Conservation (phyloP, 2,888 invertebrate genomes). For the Eudasyphora cyanicolor region DNA sequence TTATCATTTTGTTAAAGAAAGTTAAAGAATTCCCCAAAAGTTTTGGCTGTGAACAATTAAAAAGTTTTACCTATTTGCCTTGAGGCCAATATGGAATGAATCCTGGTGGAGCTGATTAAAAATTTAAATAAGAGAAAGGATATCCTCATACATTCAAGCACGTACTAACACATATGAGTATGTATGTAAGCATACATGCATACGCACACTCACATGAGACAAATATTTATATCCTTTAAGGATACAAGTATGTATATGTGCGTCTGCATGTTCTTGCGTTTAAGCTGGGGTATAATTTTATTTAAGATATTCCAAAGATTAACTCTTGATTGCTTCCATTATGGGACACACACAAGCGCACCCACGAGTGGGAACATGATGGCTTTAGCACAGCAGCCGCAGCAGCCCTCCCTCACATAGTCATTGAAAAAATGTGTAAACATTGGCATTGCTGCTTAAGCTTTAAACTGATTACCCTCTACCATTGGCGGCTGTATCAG, state of each 20-base stretch:
- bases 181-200: neutral
- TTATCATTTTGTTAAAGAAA: neutral
- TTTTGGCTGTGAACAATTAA: constrained; percentile 13
- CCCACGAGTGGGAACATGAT: neutral
- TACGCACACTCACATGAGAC: neutral
- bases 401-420: neutral
- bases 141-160: neutral
- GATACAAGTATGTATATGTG: neutral
- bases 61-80: constrained; percentile 21
- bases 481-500: neutral
- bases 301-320: constrained; percentile 38
- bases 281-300: constrained; percentile 5
- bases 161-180: neutral
- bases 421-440: constrained; percentile 7
- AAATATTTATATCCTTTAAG: neutral
- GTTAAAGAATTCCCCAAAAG: neutral
- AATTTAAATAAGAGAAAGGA: neutral
- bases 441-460: constrained; percentile 8
- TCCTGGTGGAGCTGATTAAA: neutral
- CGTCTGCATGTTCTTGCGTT: too few relatives aligned
- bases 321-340: constrained; percentile 49
- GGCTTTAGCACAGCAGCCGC: neutral
- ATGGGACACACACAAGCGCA: neutral
- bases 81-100: neutral
- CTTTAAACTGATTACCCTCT: constrained; percentile 9